Base-by-base conservation (phyloP, 2,113 vertebrate genomes). In the Paedocypris sp. region DNA sequence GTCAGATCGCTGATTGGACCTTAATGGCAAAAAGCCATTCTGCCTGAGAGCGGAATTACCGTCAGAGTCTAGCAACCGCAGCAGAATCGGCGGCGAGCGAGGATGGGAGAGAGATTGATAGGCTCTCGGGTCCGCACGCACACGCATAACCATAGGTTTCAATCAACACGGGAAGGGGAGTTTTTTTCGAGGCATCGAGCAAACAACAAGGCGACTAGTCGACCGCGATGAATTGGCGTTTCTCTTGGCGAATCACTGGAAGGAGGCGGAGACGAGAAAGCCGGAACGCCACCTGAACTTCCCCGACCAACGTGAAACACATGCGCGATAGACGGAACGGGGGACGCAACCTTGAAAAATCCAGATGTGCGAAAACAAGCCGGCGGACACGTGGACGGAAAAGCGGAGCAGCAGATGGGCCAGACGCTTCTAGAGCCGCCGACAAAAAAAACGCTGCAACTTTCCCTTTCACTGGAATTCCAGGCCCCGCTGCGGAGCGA, bases 11-110 rank as follows among this genome's bases (percentile, higher is more conserved):
- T 53, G 59, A 66, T 66, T 58, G 59, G 29, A 61, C 50, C 61
- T 68, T 67, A 64, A 65, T 65, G 72, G 68, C 68, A 67, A 60
- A 61, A 62, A 62, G 72, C 68, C 65, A 70, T 51, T 45, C 31
- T 61, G 54, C 56, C 57, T 48, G 16, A 49, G 60, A 57, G 62
- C 42, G 18, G 58, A 62, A 50, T 42, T 58, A 42, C 35, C 29
- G 20, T 51, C 23, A 28, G 33, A 56, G 22, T 38, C 58, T 36
- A 60, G 31, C 49, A 45, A 43, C 49, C 9, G 26, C 20, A 23
- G 41, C 31, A n/a, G 39, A 20, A 26, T 50, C 8, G 26, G 56
- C 13, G 11, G 38, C 23, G 46, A 53, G 53, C 11, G 50, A 25
- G 59, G 35, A 57, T 10, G 48, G 23, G 35, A 58, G 42, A 35